These are phyloP conservation scores for Drosophila cardini DNA, from an alignment of 1,140 invertebrate species.

Conservation along the genomic window DNA sequence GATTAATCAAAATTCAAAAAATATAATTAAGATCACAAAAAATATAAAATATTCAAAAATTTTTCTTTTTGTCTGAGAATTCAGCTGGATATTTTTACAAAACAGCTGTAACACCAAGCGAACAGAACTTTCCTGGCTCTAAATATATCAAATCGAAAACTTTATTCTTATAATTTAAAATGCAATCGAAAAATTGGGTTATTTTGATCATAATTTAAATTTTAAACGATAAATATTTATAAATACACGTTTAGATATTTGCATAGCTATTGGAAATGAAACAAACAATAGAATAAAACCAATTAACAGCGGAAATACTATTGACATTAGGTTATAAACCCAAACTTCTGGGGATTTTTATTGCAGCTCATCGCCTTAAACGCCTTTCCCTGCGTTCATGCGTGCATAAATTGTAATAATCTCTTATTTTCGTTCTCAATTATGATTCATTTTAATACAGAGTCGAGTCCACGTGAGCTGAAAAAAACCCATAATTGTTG, in stretches of 20 bases:
- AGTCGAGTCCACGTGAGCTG: slow-evolving; percentile 24
- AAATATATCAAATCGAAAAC: no score
- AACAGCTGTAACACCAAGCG: no score
- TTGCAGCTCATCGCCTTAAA: slow-evolving; percentile 7
- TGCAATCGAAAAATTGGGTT: neutral
- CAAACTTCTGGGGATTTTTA: slow-evolving; percentile 48
- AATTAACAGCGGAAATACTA: slow-evolving; percentile 58
- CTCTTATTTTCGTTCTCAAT: slow-evolving; percentile 26
- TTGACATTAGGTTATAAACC: slow-evolving; percentile 36
- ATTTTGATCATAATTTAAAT: neutral
- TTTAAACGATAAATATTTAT: neutral
- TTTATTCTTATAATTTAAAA: no score
- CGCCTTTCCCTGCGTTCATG: slow-evolving; percentile 40
- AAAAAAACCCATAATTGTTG: slow-evolving; percentile 22
- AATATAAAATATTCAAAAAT: no score
- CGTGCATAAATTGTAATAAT: slow-evolving; percentile 28
- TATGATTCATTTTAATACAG: slow-evolving; percentile 36
- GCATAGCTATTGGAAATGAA: slow-evolving; percentile 20
- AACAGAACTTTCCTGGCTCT: no score
- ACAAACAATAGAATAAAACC: slow-evolving; percentile 7
- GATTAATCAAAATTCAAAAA: no score
- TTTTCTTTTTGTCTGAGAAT: no score
- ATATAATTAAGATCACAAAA: no score
- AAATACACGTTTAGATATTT: slow-evolving; percentile 5
- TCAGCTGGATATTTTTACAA: no score